A percentile compares a stretch with the other conserved stretches of the same genome.
phyloP scores from a whole-genome alignment of 2,113 vertebrate genomes.

The Sceloporus undulatus region DNA sequence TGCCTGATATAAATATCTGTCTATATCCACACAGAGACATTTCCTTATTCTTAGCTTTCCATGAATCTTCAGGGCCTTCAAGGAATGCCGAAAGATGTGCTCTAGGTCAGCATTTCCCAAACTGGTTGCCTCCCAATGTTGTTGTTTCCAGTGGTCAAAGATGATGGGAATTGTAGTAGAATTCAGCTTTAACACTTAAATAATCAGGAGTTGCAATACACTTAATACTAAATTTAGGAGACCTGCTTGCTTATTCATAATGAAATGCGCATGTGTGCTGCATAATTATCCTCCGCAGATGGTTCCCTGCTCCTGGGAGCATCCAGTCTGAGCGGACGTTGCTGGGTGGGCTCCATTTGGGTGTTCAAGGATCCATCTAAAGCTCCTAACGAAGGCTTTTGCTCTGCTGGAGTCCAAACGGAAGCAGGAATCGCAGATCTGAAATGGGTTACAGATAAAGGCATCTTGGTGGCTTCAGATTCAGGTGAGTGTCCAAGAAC shows the following conservation, averaged over 20 bases:
- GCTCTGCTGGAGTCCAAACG: conserved; percentile 93
- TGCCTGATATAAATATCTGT: too few species aligned
- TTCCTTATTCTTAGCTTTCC: too few species aligned
- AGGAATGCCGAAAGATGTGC: background rate
- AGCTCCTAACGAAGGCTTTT: conserved; percentile 93
- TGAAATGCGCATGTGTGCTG: background rate
- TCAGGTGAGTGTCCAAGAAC: conserved; percentile 71
- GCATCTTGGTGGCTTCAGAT: conserved; percentile 89
- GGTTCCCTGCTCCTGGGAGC: conserved; percentile 89
- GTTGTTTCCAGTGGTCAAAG: background rate
- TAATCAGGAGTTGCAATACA: background rate
- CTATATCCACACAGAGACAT: too few species aligned
- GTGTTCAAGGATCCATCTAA: conserved; percentile 88
- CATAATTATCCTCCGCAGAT: conserved; percentile 74
- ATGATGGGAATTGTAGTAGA: background rate
- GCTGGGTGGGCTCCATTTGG: conserved; percentile 95
- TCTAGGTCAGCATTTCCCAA: too few species aligned
- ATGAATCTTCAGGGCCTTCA: background rate
- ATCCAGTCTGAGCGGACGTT: conserved; percentile 90
- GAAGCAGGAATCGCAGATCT: conserved; percentile 90
- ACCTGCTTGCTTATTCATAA: background rate
- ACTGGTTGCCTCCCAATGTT: background rate
- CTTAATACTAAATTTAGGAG: background rate
- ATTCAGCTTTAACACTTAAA: background rate
- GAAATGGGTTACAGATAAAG: conserved; percentile 87